Evolutionary conservation across 2,888 invertebrate species (phyloP), one percentile per base, ranked within the genome.

Genomic region (Diachrysia chrysitis): DNA sequence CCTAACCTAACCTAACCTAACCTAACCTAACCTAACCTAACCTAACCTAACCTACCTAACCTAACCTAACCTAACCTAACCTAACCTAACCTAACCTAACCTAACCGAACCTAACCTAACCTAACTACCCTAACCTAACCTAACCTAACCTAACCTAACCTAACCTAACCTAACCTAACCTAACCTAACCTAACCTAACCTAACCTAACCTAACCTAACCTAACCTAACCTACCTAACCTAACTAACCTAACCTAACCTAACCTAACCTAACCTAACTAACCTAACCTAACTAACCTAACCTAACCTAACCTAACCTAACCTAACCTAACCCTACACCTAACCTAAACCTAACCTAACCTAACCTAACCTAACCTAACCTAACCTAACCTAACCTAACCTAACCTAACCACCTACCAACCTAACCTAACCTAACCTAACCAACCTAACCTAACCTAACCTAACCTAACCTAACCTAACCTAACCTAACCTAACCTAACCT

Each of bases 331-430:
- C 69, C 67, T n/a, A n/a, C n/a, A n/a, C n/a, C n/a, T n/a, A n/a
- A n/a, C n/a, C n/a, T n/a, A n/a, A 71, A 75, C 75, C 75, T 71
- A 71, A 71, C 69, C 69, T 63, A 69, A 76, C 76, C 76, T 73
- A 73, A 76, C 76, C 73, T 73, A 76, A 76, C 76, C 76, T 71
- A 76, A 73, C 73, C 71, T 69, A 73, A 73, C 76, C 76, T 76
- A 73, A 73, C 76, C 71, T 71, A 73, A 71, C 76, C 73, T 69
- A 73, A 69, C 73, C 73, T 69, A 76, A 71, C 73, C 76, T 73
- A 76, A 76, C 81, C 73, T 71, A 71, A 73, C 73, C 73, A 79
- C 79, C 79, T 79, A 42, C 79, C 76, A 83, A 56, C 61, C 62
- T 62, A 63, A 63, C 62, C 69, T 71, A 70, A 77, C 77, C 74